phyloP scores from a whole-genome alignment of 2,888 invertebrate species.

The Acleris emargana region DNA sequence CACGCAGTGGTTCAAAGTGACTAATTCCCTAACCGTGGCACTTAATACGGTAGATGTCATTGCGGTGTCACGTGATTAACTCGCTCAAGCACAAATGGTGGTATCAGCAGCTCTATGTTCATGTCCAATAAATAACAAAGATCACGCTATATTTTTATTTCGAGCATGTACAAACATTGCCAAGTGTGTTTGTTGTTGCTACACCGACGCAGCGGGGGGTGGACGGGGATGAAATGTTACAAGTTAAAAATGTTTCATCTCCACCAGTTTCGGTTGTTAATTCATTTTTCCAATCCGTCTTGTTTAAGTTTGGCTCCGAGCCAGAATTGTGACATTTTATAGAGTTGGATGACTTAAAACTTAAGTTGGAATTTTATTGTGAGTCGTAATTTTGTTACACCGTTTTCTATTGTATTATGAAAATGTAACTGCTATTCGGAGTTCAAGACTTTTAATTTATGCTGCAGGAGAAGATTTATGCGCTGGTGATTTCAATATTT shows the following conservation, averaged over 20 bases:
- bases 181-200: constrained; percentile 64
- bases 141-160: constrained; percentile 61
- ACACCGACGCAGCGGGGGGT: constrained; percentile 45
- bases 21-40: too few species aligned
- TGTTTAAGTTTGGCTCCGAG: constrained; percentile 49
- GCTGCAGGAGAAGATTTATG: background rate
- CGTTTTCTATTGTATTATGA: constrained; percentile 6
- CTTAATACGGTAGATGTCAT: too few species aligned
- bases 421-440: background rate
- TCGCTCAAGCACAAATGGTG: background rate
- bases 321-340: constrained; percentile 41
- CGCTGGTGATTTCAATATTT: too few species aligned
- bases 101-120: constrained; percentile 41
- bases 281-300: constrained; percentile 60
- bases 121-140: constrained; percentile 50
- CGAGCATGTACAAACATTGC: constrained; percentile 59
- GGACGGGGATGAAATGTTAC: constrained; percentile 51
- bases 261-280: constrained; percentile 46
- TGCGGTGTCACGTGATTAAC: too few species aligned
- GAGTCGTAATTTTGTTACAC: constrained; percentile 10
- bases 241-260: constrained; percentile 57
- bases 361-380: constrained; percentile 24
- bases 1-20: too few species aligned
- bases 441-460: background rate
- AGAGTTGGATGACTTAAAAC: constrained; percentile 22